phyloP scores from a whole-genome alignment of 2,797 vertebrate genomes.

The Columba guinea region DNA sequence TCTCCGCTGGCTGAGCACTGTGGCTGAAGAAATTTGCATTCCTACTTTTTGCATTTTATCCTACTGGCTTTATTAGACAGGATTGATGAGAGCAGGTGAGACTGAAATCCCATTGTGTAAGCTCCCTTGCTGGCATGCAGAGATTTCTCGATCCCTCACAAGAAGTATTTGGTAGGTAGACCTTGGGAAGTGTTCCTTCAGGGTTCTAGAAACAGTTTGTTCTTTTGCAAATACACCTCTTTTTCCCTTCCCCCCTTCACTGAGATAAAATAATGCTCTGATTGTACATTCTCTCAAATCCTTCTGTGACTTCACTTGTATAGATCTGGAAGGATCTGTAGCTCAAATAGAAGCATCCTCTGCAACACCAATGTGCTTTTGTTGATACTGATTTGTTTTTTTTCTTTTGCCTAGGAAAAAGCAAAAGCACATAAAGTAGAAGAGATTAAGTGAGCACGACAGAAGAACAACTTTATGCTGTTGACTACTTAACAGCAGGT shows the following conservation, averaged over 20 bases:
- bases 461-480: neutral
- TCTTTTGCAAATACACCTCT: neutral
- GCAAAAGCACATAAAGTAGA: neutral
- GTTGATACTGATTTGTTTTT: neutral
- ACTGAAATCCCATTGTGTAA: neutral
- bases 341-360: neutral
- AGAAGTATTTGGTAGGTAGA: neutral
- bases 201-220: neutral
- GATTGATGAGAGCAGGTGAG: neutral
- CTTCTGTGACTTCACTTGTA: neutral
- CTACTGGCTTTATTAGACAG: neutral
- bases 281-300: neutral
- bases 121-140: neutral
- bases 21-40: neutral
- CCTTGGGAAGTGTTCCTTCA: neutral
- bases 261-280: neutral
- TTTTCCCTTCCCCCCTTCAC: neutral
- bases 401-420: neutral
- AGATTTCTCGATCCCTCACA: neutral
- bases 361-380: neutral
- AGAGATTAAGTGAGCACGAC: neutral
- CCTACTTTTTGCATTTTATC: neutral
- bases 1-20: neutral
- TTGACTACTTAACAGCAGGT: neutral
- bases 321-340: neutral